Conservation (phyloP, 1,140 invertebrate genomes). For the Trinorchestia longiramus region DNA sequence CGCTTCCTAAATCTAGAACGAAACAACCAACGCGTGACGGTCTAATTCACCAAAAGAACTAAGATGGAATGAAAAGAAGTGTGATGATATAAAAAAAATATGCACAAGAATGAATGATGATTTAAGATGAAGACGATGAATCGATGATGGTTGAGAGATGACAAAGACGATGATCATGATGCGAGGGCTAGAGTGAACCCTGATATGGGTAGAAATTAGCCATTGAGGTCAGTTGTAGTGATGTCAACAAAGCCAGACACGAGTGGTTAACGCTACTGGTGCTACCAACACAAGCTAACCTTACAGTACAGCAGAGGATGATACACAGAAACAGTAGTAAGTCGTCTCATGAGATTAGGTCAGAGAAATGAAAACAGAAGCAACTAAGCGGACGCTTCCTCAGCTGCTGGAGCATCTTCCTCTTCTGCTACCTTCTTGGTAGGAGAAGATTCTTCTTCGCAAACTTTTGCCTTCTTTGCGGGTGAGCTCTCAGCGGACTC, state of each 20-base stretch:
- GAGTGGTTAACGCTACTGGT: slow-evolving; percentile 40
- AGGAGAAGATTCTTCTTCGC: slow-evolving; percentile 15
- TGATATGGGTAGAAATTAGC: slow-evolving; percentile 31
- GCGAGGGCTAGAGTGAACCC: slow-evolving; percentile 1
- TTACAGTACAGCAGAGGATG: slow-evolving; percentile 24
- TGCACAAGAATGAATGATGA: neutral
- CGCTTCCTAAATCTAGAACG: slow-evolving; percentile 39
- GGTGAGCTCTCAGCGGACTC: slow-evolving; percentile 19
- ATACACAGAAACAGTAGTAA: slow-evolving; percentile 37
- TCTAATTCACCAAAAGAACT: neutral
- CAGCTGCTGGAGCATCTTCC: slow-evolving; percentile 14
- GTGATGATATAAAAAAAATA: slow-evolving; percentile 38
- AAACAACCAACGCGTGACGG: slow-evolving; percentile 24
- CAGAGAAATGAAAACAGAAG: slow-evolving; percentile 7
- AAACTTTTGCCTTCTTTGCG: slow-evolving; percentile 35
- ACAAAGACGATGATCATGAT: slow-evolving; percentile 11
- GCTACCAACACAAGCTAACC: slow-evolving; percentile 48
- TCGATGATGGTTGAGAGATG: slow-evolving; percentile 14
- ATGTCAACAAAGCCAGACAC: slow-evolving; percentile 5
- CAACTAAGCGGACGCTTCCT: slow-evolving; percentile 23
- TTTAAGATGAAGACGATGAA: neutral
- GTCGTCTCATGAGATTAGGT: neutral
- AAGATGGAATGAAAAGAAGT: slow-evolving; percentile 53
- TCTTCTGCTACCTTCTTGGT: slow-evolving; percentile 8
- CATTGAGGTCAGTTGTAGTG: slow-evolving; percentile 14